These are phyloP conservation scores for Tolmerus cingulatus DNA, from an alignment of 2,888 invertebrate species.

Conservation along the genomic window DNA sequence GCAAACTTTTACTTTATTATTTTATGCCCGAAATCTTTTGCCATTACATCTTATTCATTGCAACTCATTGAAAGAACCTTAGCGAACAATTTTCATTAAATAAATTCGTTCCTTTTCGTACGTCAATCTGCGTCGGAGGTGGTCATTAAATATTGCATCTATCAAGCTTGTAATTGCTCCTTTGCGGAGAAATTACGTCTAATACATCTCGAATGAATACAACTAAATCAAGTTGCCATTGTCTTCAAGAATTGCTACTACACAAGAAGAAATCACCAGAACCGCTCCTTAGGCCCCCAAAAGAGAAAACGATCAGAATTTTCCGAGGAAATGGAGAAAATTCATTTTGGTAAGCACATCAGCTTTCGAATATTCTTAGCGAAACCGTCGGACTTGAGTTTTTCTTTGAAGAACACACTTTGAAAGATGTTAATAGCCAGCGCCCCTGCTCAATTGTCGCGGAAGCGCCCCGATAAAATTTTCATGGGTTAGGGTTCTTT, in stretches of 20 bases:
- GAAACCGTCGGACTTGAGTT: constrained; percentile 9
- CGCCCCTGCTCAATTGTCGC: background rate
- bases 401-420: background rate
- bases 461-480: constrained; percentile 12
- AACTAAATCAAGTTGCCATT: constrained; percentile 31
- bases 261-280: background rate
- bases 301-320: constrained; percentile 25
- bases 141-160: constrained; percentile 22
- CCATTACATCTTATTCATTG: background rate
- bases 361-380: constrained; percentile 33
- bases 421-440: background rate
- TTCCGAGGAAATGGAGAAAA: constrained; percentile 35
- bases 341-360: constrained; percentile 36
- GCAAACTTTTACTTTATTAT: background rate
- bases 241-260: background rate
- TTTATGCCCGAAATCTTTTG: background rate
- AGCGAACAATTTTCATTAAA: background rate
- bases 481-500: background rate
- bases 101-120: constrained; percentile 10
- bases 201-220: constrained; percentile 24
- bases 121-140: background rate
- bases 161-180: constrained; percentile 30
- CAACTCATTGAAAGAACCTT: background rate
- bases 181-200: constrained; percentile 9
- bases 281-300: background rate